A percentile compares a stretch with the other conserved stretches of the same genome.
Conservation (phyloP, 1,140 invertebrate species). For the Carcinoscorpius rotundicauda region DNA sequence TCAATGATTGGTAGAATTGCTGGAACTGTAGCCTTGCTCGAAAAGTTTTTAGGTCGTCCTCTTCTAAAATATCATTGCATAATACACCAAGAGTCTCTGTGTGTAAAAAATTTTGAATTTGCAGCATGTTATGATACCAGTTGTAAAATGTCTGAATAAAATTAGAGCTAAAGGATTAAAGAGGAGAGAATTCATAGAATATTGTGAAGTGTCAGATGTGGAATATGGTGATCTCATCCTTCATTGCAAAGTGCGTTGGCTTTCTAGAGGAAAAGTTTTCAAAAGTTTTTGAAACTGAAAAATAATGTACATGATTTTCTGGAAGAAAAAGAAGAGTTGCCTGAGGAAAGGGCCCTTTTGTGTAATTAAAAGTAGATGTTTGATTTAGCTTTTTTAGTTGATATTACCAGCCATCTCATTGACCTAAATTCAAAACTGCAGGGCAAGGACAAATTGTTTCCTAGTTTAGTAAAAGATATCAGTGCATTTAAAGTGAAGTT, state of each 20-base stretch:
- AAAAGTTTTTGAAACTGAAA: too few species aligned
- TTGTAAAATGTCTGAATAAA: too few species aligned
- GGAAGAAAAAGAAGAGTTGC: neutral
- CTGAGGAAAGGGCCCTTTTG: neutral
- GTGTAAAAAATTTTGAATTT: too few species aligned
- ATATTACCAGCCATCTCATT: conserved; percentile 2
- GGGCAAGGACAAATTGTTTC: conserved; percentile 3
- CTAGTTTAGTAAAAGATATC: conserved; percentile 5
- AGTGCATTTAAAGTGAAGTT: conserved; percentile 6
- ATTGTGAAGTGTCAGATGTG: neutral
- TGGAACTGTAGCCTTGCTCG: too few species aligned
- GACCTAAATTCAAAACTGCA: conserved; percentile 4
- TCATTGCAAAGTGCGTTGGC: neutral
- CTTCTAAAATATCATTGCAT: too few species aligned
- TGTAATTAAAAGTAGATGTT: neutral
- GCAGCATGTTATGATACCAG: too few species aligned
- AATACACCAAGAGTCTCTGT: too few species aligned
- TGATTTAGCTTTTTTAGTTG: conserved; percentile 7
- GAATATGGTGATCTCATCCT: neutral
- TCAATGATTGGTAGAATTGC: too few species aligned
- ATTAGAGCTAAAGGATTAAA: neutral
- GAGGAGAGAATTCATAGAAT: neutral
- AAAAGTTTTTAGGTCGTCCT: too few species aligned
- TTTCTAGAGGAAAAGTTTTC: too few species aligned
- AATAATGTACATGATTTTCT: too few species aligned